Evolutionary conservation across 2,797 vertebrate genomes (phyloP), one percentile per base, ranked within the genome.

Genomic region (Bovichtus diacanthus): DNA sequence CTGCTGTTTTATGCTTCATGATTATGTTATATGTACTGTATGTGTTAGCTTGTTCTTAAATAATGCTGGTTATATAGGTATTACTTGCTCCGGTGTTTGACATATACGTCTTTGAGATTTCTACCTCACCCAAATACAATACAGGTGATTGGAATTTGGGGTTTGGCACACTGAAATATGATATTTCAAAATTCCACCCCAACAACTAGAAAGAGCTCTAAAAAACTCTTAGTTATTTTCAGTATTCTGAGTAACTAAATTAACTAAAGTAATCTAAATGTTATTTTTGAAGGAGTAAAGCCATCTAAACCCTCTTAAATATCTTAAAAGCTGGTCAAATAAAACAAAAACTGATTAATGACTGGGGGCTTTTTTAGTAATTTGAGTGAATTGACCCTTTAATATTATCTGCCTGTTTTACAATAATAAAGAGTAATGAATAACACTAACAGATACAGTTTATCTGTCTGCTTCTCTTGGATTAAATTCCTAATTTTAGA

Each of bases 1-100:
- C 36, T 60, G 44, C 39, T 46, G 70, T 21, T 54, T 41, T 23
- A 60, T 72, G 68, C 39, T 46, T 76, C n/a, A 25, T n/a, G n/a
- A n/a, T n/a, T n/a, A n/a, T n/a, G n/a, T n/a, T n/a, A n/a, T n/a
- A n/a, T n/a, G n/a, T n/a, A n/a, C n/a, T n/a, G n/a, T 5, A 15
- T 50, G 60, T 29, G 38, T 41, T 50, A 16, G 18, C 0, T 18
- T 29, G 23, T 38, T 51, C 27, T 53, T 23, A 61, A 16, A 62
- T 51, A 39, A 34, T 7, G 23, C n/a, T n/a, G n/a, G n/a, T n/a
- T n/a, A n/a, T n/a, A n/a, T n/a, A n/a, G n/a, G 16, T 34, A 18
- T 69, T 1, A 44, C 27, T 51, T 59, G 15, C 75, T 54, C 11
- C 46, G 12, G 11, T 43, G 13, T 61, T 18, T 6, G 23, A 41